Evolutionary conservation across 2,113 vertebrate species (phyloP).

Genomic region (Tichodroma muraria): DNA sequence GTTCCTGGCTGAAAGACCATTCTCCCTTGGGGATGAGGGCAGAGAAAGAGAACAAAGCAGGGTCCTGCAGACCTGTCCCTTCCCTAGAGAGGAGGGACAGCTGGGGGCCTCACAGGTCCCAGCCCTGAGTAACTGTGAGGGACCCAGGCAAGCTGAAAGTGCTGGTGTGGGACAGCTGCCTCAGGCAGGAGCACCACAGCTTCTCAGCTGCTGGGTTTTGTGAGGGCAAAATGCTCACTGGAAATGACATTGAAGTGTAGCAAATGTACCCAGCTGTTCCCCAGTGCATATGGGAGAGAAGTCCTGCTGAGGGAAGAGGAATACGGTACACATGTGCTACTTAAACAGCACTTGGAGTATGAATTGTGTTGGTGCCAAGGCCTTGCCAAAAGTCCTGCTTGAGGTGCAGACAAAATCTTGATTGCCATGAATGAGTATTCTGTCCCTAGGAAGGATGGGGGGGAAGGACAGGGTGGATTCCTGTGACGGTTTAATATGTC

Average conservation of each 20-base stretch:
- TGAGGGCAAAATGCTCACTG: not conserved
- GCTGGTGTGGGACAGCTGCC: not conserved
- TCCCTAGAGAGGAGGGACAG: accelerated
- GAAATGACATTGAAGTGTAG: not conserved
- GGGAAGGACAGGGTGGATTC: not conserved
- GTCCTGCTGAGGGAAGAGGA: not conserved
- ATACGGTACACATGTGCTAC: not conserved
- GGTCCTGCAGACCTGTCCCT: accelerated
- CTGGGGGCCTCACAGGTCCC: accelerated
- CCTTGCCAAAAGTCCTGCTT: not conserved
- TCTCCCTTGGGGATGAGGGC: accelerated
- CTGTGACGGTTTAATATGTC: not conserved
- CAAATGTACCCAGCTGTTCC: not conserved
- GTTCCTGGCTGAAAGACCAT: not conserved
- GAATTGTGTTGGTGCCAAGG: not conserved
- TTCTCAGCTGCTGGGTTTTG: accelerated
- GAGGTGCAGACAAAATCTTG: not conserved
- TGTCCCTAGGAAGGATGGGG: not conserved
- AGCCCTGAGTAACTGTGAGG: accelerated
- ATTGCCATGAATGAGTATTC: too few relatives aligned
- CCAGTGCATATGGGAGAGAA: accelerated
- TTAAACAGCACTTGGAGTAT: not conserved
- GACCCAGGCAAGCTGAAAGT: accelerated
- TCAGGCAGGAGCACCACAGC: not conserved
- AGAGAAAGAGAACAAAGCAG: not conserved